Base-by-base conservation (phyloP, 2,113 vertebrate species). In the Thymallus thymallus region DNA sequence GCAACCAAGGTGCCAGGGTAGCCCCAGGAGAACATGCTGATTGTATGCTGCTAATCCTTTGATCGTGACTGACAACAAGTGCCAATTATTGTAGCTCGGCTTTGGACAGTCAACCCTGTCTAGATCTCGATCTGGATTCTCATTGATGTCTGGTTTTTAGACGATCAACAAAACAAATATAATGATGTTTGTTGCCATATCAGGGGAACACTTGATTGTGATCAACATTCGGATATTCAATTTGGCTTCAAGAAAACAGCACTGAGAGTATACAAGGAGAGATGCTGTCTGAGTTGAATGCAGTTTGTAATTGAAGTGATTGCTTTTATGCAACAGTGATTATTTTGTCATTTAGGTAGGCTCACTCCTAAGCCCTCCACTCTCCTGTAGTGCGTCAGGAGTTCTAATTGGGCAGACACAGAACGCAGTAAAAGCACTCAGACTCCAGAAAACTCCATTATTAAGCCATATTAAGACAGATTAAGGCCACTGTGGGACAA, bases 401-500 rank as follows among this genome's bases (percentile, higher is more conserved):
- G 9, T 82, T 67, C 72, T 75, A 73, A 65, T 74, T 45, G 63
- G 76, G 67, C 71, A 14, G 63, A 18, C 58, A 16, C 68, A 48
- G 63, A 80, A 77, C 69, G 76, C 71, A 68, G 32, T 67, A 69
- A 30, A 80, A 76, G 69, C 55, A 73, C 73, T 70, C 63, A 69
- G 76, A 66, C 71, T 81, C 71, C 20, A n/a, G 77, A 69, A 73
- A 84, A 80, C 75, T 70, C 74, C 78, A 84, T 89, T 41, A 41
- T 41, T 85, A 89, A 79, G 80, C 68, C 78, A 83, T 80, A 85
- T 88, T 86, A 87, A 78, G 71, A 46, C 61, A 81, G 82, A 88
- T 89, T 86, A 88, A 84, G 86, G 83, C 73, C 71, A 71, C 66
- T 60, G 70, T 79, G 63, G 77, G 18, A 51, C 65, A 46, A 45